Conservation (phyloP, 2,888 invertebrate genomes). For the Sphaerophoria taeniata region DNA sequence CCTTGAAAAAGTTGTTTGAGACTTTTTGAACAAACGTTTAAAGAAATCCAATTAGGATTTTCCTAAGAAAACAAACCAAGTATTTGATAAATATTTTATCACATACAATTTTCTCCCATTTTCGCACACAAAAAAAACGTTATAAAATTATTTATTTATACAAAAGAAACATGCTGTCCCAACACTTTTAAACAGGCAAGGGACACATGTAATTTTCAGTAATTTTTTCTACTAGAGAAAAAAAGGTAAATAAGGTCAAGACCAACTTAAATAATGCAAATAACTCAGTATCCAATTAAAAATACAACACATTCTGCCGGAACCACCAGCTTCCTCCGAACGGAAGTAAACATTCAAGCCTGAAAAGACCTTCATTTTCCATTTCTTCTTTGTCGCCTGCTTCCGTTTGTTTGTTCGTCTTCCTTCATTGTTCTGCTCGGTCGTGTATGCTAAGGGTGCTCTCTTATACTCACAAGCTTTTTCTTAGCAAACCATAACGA, state of each 20-base stretch:
- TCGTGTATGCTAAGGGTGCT: constrained; percentile 18
- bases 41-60: too few relatives aligned
- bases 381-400: constrained; percentile 56
- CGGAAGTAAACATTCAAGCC: constrained; percentile 64
- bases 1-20: too few relatives aligned
- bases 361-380: constrained; percentile 64
- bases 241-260: constrained; percentile 56
- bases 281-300: constrained; percentile 65
- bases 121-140: too few relatives aligned
- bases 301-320: constrained; percentile 55
- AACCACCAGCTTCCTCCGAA: constrained; percentile 47
- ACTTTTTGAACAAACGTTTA: too few relatives aligned
- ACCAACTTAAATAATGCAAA: constrained; percentile 48
- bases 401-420: constrained; percentile 36
- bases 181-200: too few relatives aligned
- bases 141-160: too few relatives aligned
- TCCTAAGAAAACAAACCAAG: too few relatives aligned
- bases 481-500: constrained; percentile 33
- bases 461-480: constrained; percentile 3
- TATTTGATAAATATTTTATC: too few relatives aligned
- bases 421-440: constrained; percentile 6
- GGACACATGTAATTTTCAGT: background rate
- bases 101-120: too few relatives aligned
- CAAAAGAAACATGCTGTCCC: too few relatives aligned
- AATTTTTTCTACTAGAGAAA: background rate